phyloP scores from a whole-genome alignment of 2,797 vertebrate genomes.

The Podargus strigoides region DNA sequence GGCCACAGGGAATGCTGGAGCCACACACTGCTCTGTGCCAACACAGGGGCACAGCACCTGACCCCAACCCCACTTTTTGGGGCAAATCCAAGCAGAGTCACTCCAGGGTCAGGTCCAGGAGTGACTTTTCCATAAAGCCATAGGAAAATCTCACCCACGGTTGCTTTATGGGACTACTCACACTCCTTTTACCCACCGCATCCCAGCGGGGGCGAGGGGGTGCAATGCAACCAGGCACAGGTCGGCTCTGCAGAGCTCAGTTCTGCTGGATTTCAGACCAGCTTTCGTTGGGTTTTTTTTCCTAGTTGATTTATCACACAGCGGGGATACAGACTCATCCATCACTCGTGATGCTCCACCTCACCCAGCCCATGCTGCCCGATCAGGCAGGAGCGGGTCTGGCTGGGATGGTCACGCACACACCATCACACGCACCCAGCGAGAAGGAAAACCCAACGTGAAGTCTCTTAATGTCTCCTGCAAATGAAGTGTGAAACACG shows the following conservation, averaged over 20 bases:
- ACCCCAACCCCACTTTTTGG: neutral
- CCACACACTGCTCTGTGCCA: rapidly evolving
- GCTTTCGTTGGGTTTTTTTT: neutral
- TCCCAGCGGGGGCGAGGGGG: rapidly evolving
- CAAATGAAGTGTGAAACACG: slow-evolving; percentile 52
- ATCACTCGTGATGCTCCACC: neutral
- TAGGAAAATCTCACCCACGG: rapidly evolving
- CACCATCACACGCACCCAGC: rapidly evolving
- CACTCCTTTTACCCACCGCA: neutral
- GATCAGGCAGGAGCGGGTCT: rapidly evolving
- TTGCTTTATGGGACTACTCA: neutral
- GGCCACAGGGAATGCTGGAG: neutral
- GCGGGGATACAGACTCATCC: neutral
- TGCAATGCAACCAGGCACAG: rapidly evolving
- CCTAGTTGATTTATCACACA: neutral
- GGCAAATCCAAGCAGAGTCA: neutral
- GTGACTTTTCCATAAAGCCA: neutral
- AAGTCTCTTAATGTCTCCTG: slow-evolving; percentile 8
- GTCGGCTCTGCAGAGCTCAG: neutral
- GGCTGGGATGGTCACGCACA: rapidly evolving
- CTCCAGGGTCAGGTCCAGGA: neutral
- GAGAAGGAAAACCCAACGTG: neutral
- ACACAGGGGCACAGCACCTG: rapidly evolving
- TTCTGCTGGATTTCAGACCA: neutral
- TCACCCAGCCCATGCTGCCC: rapidly evolving